Conservation (phyloP, 2,888 invertebrate genomes). For the Taphrorychus bicolor region DNA sequence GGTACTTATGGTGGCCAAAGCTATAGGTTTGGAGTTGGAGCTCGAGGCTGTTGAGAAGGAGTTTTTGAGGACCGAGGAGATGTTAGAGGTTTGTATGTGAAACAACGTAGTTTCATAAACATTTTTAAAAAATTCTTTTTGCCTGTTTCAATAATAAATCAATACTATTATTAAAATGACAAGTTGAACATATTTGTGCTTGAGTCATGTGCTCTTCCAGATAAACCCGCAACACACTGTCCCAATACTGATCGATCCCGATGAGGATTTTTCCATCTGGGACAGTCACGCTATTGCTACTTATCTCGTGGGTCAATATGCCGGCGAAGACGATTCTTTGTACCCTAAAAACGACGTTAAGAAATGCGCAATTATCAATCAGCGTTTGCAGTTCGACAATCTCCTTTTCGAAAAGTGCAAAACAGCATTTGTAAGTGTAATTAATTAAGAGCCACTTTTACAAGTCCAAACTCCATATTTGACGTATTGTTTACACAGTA, state of each 20-base stretch:
- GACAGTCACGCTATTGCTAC: constrained; percentile 63
- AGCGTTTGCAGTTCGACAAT: constrained; percentile 64
- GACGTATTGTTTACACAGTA: too few relatives aligned
- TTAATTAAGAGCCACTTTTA: background rate
- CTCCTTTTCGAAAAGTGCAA: constrained; percentile 60
- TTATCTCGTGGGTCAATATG: constrained; percentile 53
- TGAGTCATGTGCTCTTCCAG: too few relatives aligned
- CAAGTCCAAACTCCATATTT: background rate
- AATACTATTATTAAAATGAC: background rate
- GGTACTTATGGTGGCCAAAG: constrained; percentile 60
- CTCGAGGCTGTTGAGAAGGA: constrained; percentile 57
- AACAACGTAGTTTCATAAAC: background rate
- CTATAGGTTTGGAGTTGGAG: constrained; percentile 59
- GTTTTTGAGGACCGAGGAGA: constrained; percentile 56
- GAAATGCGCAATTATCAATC: constrained; percentile 63
- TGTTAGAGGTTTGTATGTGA: constrained; percentile 55
- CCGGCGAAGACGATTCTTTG: constrained; percentile 58
- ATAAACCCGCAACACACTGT: constrained; percentile 57
- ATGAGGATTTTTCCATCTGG: constrained; percentile 61
- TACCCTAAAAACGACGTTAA: constrained; percentile 64
- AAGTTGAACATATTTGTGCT: too few relatives aligned
- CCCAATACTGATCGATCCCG: constrained; percentile 66
- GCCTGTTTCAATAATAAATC: background rate
- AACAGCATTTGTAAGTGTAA: constrained; percentile 61
- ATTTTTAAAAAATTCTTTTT: background rate